Base-by-base conservation (phyloP, 2,797 vertebrate species). In the Peromyscus attwateri region DNA sequence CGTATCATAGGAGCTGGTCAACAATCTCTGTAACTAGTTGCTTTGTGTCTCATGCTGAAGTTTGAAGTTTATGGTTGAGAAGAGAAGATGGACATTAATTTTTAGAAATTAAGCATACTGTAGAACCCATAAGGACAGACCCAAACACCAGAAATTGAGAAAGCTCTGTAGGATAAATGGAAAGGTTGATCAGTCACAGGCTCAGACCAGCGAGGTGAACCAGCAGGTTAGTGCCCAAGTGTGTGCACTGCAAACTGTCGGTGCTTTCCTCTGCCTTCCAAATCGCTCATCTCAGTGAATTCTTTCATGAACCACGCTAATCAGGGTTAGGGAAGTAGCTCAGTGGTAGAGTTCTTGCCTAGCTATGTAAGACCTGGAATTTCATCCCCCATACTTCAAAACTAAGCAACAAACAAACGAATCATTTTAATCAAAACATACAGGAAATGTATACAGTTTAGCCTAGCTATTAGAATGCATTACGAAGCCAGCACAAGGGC, bases 361-460 rank as follows among this genome's bases (percentile, higher is more conserved):
- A 75, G 14, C 85, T 71, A 49, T 60, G 2, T 57, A 57, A 57
- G 0, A 16, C 70, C n/a, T 19, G 12, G 23, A 73, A 25, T 88
- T 60, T 27, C n/a, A 12, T 57, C 16, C 16, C 0, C 8, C 31
- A 4, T 31, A 43, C 16, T 7, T 40, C n/a, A 73, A 40, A 43
- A 57, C n/a, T 73, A 75, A n/a, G 52, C 19, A 19, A 43, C 57
- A 64, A 31, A 40, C 68, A 88, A 40, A 34, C 55, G 55, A 75
- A 46, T 40, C 52, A 55, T 66, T 94, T 34, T 82, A 81, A 62
- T 31, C 2, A 31, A 96, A 91, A 68, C 1, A 71, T 0, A 75
- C 19, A 87, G 25, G 66, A 82, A 96, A 96, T 82, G 71, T 55
- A 95, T 68, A 70, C 43, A 84, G 16, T 90, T 88, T 29, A 92